Conservation (phyloP, 2,113 vertebrate genomes). For the Ceyx margarethae region DNA sequence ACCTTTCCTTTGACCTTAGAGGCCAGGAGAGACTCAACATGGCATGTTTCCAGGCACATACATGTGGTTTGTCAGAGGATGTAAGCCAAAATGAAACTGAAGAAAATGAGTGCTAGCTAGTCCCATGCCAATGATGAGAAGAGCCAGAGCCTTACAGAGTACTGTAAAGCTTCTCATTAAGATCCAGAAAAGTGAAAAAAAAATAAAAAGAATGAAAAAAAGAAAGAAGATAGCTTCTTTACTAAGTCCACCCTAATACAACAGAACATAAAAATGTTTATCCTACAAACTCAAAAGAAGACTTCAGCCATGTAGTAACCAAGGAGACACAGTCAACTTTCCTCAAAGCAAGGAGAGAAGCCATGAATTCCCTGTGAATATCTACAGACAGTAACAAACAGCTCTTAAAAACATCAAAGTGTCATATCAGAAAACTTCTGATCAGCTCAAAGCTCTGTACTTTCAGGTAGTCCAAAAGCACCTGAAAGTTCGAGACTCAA, state of each 20-base stretch:
- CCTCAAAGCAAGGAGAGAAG: background rate
- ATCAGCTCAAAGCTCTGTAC: background rate
- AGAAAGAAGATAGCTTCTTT: background rate
- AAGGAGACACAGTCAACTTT: background rate
- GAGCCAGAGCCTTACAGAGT: background rate
- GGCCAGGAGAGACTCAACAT: background rate
- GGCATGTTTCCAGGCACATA: background rate
- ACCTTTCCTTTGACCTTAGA: background rate
- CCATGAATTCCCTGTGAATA: background rate
- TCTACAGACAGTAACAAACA: background rate
- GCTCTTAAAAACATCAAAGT: background rate
- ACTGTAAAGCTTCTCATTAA: background rate
- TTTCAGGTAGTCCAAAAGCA: background rate
- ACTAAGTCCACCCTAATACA: background rate
- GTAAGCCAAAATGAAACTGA: slow-evolving; percentile 16
- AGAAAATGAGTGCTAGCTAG: background rate
- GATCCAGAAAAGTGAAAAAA: background rate
- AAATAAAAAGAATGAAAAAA: background rate
- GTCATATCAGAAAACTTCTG: background rate
- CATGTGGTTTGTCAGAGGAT: background rate
- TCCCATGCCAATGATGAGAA: background rate
- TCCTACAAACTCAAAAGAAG: background rate
- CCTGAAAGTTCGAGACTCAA: background rate
- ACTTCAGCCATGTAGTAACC: background rate
- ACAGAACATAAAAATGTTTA: background rate